Base-by-base conservation (phyloP, 2,888 invertebrate genomes). In the Argyra leucocephala region DNA sequence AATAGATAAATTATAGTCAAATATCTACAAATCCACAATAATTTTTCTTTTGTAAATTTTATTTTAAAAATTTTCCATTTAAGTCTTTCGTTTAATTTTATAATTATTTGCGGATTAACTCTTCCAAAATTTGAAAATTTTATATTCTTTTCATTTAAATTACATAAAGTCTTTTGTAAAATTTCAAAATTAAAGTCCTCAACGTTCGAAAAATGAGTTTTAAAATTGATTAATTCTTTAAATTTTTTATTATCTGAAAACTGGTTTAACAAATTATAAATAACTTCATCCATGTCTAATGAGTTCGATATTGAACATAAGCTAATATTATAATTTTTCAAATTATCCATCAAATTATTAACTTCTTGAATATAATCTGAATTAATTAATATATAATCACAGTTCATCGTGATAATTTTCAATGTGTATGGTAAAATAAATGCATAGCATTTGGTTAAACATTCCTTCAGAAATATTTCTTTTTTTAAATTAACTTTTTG, bases 1-100 rank as follows among this genome's bases (percentile, higher is more conserved):
- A 61, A 21, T n/a, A 31, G 21, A 61, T 31, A 18, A 10, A n/a
- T 61, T 26, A 31, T 21, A 21, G 24, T 31, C 1, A 61, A 9
- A 69, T 84, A 88, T 0, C 84, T 81, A 71, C 86, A 82, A 57
- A 88, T 78, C 18, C 81, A 78, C 64, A 83, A 74, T 1, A 84
- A 72, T 75, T 83, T 85, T 59, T 82, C 81, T 69, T 85, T 83
- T 7, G 79, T 73, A 31, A 82, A 77, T 22, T 77, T 76, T 67
- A 81, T 81, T 18, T 77, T 74, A 31, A 82, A 75, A 6, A 86
- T 78, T 48, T 80, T 80, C 22, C 79, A 75, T 75, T 82, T 82
- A 1, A 86, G 72, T 63, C 78, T 75, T 63, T 83, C 76, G 22
- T 86, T 73, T 66, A 85, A 78, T 71, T 81, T 81, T 68, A 86